Evolutionary conservation across 2,113 vertebrate genomes (phyloP).

Genomic region (Corvus moneduloides): DNA sequence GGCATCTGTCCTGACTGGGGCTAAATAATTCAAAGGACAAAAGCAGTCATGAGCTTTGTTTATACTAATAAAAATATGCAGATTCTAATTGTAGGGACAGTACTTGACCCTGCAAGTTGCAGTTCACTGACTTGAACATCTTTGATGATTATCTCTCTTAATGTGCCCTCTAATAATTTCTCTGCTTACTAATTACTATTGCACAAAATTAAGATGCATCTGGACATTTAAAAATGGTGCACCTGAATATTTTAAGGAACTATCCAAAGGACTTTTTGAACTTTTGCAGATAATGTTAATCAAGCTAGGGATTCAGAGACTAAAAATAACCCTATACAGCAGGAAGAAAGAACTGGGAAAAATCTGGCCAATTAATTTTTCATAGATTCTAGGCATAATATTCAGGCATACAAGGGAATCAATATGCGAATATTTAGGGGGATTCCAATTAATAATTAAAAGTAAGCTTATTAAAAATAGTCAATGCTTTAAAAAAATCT

Average conservation of each 20-base stretch:
- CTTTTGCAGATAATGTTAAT: slow-evolving; percentile 13
- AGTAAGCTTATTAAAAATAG: slow-evolving; percentile 26
- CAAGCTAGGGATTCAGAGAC: neutral
- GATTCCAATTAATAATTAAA: slow-evolving; percentile 44
- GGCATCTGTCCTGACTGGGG: neutral
- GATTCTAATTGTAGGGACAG: neutral
- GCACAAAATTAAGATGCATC: neutral
- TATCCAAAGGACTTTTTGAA: slow-evolving; percentile 4
- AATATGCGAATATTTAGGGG: slow-evolving; percentile 30
- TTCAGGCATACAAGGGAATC: slow-evolving; percentile 26
- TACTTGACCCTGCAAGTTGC: neutral
- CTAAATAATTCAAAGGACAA: neutral
- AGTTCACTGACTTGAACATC: neutral
- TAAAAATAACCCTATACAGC: neutral
- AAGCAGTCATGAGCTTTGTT: neutral
- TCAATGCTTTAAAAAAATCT: neutral
- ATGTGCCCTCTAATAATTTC: neutral
- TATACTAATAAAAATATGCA: neutral
- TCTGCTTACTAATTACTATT: neutral
- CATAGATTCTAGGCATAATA: slow-evolving; percentile 15
- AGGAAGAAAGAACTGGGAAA: slow-evolving; percentile 18
- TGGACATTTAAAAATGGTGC: neutral
- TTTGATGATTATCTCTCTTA: neutral
- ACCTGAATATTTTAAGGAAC: slow-evolving; percentile 27
- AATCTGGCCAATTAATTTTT: slow-evolving; percentile 36